These are phyloP conservation scores for Cephus pygmeus DNA, from an alignment of 2,888 invertebrate species.

Conservation along the genomic window DNA sequence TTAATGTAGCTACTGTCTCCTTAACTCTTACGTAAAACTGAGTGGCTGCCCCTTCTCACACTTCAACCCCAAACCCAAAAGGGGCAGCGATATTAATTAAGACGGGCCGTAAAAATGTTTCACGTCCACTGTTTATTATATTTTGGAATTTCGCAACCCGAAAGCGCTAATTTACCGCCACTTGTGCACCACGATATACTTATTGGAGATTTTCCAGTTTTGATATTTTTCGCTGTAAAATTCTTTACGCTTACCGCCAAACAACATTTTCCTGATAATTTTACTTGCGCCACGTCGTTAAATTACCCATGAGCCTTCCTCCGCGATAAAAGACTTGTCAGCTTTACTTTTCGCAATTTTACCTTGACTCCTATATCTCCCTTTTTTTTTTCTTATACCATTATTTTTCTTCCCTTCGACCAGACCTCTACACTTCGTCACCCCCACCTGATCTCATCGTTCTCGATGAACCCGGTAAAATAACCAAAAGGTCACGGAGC, in stretches of 20 bases:
- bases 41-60: background rate
- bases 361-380: background rate
- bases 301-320: background rate
- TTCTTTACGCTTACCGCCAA: background rate
- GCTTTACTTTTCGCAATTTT: background rate
- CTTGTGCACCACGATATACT: background rate
- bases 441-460: background rate
- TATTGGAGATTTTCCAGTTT: background rate
- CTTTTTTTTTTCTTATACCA: background rate
- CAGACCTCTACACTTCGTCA: background rate
- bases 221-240: background rate
- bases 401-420: background rate
- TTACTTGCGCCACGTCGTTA: background rate
- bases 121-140: background rate
- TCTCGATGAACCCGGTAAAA: background rate
- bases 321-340: background rate
- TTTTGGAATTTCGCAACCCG: background rate
- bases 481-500: background rate
- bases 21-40: background rate
- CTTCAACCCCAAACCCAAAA: background rate
- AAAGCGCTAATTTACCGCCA: background rate
- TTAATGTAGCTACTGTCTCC: background rate
- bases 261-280: background rate
- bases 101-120: background rate
- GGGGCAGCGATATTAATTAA: background rate